Conservation (phyloP, 2,113 vertebrate species). For the Cephalophus harveyi region DNA sequence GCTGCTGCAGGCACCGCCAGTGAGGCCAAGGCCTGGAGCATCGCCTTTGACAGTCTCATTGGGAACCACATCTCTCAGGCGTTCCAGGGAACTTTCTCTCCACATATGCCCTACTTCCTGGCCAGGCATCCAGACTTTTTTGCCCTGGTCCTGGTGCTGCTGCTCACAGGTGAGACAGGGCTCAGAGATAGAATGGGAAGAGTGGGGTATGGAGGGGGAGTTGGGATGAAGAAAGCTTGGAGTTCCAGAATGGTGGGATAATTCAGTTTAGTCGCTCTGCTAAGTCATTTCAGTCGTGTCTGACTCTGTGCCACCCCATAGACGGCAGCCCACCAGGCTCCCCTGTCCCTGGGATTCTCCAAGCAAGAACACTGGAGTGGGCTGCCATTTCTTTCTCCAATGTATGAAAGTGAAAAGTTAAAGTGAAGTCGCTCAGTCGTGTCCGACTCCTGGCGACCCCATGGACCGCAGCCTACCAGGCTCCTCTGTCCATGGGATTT, state of each 20-base stretch:
- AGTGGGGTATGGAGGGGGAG: neutral
- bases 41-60: neutral
- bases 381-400: too few relatives aligned
- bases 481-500: too few relatives aligned
- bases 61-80: neutral
- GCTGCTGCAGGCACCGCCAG: neutral
- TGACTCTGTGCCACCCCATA: fast-evolving
- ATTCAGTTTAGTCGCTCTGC: neutral
- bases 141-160: neutral
- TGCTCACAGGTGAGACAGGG: neutral
- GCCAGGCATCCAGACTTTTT: neutral
- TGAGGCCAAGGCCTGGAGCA: neutral
- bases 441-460: too few relatives aligned
- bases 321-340: too few relatives aligned
- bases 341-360: too few relatives aligned
- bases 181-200: neutral
- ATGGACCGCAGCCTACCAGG: too few relatives aligned
- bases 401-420: too few relatives aligned
- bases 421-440: too few relatives aligned
- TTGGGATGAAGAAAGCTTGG: neutral
- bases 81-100: neutral
- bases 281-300: too few relatives aligned
- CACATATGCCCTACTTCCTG: neutral
- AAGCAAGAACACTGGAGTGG: too few relatives aligned
- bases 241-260: neutral